These are phyloP conservation scores for Bombus vancouverensis DNA, from an alignment of 1,140 invertebrate species.

Conservation along the genomic window DNA sequence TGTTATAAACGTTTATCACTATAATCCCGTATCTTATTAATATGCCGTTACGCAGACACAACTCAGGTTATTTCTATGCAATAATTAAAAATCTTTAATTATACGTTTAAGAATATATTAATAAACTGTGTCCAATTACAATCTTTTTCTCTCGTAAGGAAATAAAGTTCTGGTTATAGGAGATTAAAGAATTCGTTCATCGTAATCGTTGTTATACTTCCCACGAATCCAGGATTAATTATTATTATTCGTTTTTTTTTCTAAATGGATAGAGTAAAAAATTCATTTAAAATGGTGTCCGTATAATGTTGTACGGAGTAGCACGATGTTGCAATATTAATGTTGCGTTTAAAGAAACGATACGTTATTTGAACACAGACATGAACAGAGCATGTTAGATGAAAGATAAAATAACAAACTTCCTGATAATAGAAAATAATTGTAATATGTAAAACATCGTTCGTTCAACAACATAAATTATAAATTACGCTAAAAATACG, in stretches of 20 bases:
- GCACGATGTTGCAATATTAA: too few species aligned
- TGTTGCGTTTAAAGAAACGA: neutral
- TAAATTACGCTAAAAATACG: neutral
- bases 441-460: neutral
- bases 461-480: neutral
- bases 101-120: neutral
- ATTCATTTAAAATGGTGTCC: neutral
- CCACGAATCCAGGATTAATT: too few species aligned
- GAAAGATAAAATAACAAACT: constrained; percentile 12
- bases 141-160: neutral
- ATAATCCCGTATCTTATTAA: neutral
- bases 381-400: neutral
- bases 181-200: neutral
- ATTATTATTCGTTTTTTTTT: too few species aligned
- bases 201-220: too few species aligned
- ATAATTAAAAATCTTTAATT: neutral
- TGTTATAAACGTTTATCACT: too few species aligned
- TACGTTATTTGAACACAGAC: neutral
- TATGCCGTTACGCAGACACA: neutral
- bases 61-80: neutral
- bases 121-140: neutral
- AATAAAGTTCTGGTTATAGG: neutral
- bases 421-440: neutral
- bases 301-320: too few species aligned
- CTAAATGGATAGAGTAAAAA: neutral